Evolutionary conservation across 2,797 vertebrate species (phyloP).

Genomic region (Aphelocoma californica): DNA sequence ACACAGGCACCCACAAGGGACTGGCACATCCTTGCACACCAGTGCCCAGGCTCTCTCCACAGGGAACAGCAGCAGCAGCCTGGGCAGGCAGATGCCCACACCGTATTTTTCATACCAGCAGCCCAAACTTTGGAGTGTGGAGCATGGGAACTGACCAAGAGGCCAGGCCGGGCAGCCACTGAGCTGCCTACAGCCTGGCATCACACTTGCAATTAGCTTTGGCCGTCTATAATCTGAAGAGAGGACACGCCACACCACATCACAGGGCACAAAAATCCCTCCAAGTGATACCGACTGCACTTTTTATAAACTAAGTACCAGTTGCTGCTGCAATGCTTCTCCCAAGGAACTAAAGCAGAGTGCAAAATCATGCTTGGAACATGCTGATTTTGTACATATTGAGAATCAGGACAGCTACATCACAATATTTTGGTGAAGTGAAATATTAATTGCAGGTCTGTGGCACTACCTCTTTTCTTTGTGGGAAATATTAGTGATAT

Average conservation of each 20-base stretch:
- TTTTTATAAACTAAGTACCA: slow-evolving; percentile 69
- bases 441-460: slow-evolving; percentile 36
- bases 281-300: background rate
- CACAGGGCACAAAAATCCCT: slow-evolving; percentile 53
- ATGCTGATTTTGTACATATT: background rate
- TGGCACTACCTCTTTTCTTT: background rate
- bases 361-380: background rate
- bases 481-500: background rate
- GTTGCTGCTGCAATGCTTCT: slow-evolving; percentile 53
- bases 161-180: background rate
- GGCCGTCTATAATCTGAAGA: slow-evolving; percentile 66
- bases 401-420: background rate
- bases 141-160: background rate
- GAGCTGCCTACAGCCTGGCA: background rate
- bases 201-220: slow-evolving; percentile 51
- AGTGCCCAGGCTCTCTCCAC: background rate
- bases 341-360: background rate
- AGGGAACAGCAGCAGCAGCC: background rate
- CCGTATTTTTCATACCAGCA: background rate
- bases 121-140: background rate
- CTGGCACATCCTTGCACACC: rapidly evolving
- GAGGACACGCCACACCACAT: slow-evolving; percentile 45
- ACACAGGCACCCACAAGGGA: background rate
- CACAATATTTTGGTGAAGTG: slow-evolving; percentile 25
- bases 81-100: background rate